Percentiles rank a stretch among this genome's conserved stretches.
Conservation (phyloP, 2,797 vertebrate genomes). For the Monodelphis domestica region DNA sequence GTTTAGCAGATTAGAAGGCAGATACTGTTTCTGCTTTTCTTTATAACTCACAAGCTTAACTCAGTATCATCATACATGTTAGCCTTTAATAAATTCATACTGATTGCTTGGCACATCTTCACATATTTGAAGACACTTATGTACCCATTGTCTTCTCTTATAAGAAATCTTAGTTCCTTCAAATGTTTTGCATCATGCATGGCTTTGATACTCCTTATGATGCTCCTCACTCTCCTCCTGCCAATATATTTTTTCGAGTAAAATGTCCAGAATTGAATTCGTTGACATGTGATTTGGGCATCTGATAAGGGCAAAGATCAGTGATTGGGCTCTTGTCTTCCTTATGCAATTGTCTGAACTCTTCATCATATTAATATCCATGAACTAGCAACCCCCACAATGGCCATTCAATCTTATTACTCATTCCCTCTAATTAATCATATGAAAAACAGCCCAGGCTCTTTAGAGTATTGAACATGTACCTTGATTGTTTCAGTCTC, state of each 20-base stretch:
- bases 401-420: background rate
- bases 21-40: background rate
- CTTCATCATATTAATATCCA: background rate
- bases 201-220: background rate
- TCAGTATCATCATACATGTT: background rate
- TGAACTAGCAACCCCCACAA: background rate
- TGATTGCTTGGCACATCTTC: background rate
- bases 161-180: background rate
- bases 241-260: background rate
- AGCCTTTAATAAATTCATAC: background rate
- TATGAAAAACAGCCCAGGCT: background rate
- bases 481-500: background rate
- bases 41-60: background rate
- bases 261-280: background rate
- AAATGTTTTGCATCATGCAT: background rate
- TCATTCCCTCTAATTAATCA: background rate
- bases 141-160: background rate
- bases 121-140: background rate
- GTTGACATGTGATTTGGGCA: background rate
- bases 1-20: too few relatives aligned
- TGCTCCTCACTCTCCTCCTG: background rate
- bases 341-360: background rate
- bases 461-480: background rate
- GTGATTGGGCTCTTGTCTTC: background rate
- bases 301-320: background rate